Base-by-base conservation (phyloP, 2,113 vertebrate genomes). In the Asarcornis scutulata region DNA sequence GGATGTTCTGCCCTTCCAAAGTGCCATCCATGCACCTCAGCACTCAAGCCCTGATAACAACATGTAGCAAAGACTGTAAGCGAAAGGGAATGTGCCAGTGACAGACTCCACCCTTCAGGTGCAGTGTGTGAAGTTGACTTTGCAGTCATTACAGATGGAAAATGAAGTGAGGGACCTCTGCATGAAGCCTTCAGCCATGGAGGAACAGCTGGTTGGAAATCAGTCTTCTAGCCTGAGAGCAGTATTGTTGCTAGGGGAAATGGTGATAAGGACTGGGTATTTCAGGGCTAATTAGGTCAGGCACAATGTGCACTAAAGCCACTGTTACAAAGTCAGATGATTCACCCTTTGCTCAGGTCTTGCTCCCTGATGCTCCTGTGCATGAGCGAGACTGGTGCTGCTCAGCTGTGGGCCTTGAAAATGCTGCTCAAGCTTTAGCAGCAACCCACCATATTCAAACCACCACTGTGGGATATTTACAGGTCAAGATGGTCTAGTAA, bases 301-400 rank as follows among this genome's bases (percentile, higher is more conserved):
- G 11, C 25, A 62, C 6, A 66, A 31, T 5, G 7, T 38, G 31
- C 1, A 0, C n/a, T 81, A 69, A 60, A 6, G 16, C 18, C 78
- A 15, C 36, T 63, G 22, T 34, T 74, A 7, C 50, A 58, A 17
- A 66, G 25, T 29, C 42, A 71, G 73, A 31, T 71, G 20, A 26
- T 46, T 8, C 6, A 27, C 2, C 1, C 0, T 0, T 5, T n/a
- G 64, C 20, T 90, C 55, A 73, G 17, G 18, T 52, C 6, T 71
- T 50, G 29, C n/a, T 67, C 38, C 31, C 20, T 0, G 2, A 3
- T 56, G 26, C 6, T 56, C 20, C 32, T 29, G 32, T 59, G 13
- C 25, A 26, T 32, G 34, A 84, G 20, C 1, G 0, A 71, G 23
- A 26, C 13, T 27, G 13, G 10, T 2, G 3, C 7, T 56, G 26